phyloP scores from a whole-genome alignment of 2,797 vertebrate genomes.

The Silurus aristotelis region DNA sequence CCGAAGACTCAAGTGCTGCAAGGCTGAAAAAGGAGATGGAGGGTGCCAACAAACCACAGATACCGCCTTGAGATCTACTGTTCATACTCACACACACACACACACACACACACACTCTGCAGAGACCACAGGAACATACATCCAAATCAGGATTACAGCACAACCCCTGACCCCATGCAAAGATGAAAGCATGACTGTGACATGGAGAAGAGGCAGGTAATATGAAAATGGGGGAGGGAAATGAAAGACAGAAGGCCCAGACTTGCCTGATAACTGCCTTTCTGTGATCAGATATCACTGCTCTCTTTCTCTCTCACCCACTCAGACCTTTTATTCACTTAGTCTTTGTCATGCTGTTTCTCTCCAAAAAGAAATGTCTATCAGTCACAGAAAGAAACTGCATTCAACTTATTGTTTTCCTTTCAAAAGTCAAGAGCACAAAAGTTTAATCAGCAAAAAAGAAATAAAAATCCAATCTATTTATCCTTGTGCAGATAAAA shows the following conservation, averaged over 20 bases:
- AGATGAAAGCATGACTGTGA: slow-evolving; percentile 53
- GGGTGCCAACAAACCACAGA: slow-evolving; percentile 14
- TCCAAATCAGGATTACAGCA: slow-evolving; percentile 48
- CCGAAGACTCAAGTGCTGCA: slow-evolving; percentile 31
- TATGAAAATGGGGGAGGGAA: slow-evolving; percentile 39
- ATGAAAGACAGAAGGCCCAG: slow-evolving; percentile 42
- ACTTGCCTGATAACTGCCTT: slow-evolving; percentile 28
- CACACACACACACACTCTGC: slow-evolving; percentile 10
- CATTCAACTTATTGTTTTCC: no score
- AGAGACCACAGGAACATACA: slow-evolving; percentile 20
- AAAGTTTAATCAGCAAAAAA: neutral
- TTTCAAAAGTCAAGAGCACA: neutral
- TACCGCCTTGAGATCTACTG: slow-evolving; percentile 13
- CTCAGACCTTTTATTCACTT: slow-evolving; percentile 13
- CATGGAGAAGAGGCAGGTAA: slow-evolving; percentile 37
- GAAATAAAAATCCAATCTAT: neutral
- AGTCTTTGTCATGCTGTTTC: neutral
- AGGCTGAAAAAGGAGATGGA: slow-evolving; percentile 26
- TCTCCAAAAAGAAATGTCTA: neutral
- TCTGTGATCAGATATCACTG: slow-evolving; percentile 50
- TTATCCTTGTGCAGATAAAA: neutral
- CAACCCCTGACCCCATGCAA: slow-evolving; percentile 46
- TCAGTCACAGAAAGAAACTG: neutral
- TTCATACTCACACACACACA: slow-evolving; percentile 15
- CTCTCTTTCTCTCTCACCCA: slow-evolving; percentile 12